phyloP scores from a whole-genome alignment of 2,797 vertebrate genomes.

The Cyclopterus lumpus region DNA sequence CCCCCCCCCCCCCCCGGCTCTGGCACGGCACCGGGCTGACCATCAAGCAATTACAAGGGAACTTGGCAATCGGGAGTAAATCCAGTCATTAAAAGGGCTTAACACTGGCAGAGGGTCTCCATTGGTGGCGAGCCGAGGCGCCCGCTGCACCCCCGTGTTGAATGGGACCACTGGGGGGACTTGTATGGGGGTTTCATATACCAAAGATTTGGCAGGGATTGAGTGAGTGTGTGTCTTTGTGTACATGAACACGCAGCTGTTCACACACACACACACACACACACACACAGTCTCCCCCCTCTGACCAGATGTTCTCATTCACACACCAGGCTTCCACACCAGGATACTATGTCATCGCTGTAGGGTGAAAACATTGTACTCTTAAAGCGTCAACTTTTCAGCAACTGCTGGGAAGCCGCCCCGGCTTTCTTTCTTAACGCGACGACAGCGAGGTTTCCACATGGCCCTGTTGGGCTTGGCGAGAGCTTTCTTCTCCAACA shows the following conservation, averaged over 20 bases:
- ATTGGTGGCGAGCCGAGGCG: conserved; percentile 59
- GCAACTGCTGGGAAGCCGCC: conserved; percentile 32
- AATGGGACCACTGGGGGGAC: conserved; percentile 52
- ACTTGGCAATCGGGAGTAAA: conserved; percentile 78
- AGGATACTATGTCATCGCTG: conserved; percentile 66
- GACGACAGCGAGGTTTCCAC: conserved; percentile 49
- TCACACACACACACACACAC: conserved; percentile 65
- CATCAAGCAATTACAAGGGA: conserved; percentile 82
- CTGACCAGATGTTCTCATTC: conserved; percentile 74
- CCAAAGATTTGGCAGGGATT: conserved; percentile 67
- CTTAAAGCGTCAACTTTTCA: conserved; percentile 67
- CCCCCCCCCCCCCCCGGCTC: conserved; percentile 31
- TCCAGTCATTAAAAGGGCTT: conserved; percentile 80
- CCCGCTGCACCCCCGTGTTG: conserved; percentile 44
- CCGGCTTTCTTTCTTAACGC: background rate
- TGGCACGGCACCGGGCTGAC: conserved; percentile 75
- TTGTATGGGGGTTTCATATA: conserved; percentile 49
- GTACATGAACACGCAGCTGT: conserved; percentile 65
- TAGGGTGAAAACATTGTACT: conserved; percentile 53
- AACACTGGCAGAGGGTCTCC: conserved; percentile 73
- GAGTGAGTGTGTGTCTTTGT: conserved; percentile 62
- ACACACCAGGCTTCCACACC: conserved; percentile 61
- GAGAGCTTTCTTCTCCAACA: background rate
- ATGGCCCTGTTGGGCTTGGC: background rate
- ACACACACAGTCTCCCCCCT: conserved; percentile 36